A percentile compares a stretch with the other conserved stretches of the same genome.
Conservation (phyloP, 37 sponge, comb jelly and placozoan genomes). For the Amphimedon queenslandica region DNA sequence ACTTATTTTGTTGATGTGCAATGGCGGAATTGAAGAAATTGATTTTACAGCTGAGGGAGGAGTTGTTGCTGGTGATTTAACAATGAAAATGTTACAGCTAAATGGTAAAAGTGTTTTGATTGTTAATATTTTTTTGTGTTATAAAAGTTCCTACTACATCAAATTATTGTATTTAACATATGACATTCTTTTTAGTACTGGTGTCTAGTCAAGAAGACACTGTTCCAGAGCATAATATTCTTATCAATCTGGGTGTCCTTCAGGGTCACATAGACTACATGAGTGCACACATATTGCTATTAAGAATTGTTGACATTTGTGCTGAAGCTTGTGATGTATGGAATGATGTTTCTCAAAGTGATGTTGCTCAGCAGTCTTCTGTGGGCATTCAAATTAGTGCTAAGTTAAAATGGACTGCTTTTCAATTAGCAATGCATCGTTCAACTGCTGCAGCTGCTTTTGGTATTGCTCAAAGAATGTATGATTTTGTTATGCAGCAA, state of each 20-base stretch:
- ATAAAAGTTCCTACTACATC: neutral
- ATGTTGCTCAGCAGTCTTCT: neutral
- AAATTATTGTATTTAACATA: neutral
- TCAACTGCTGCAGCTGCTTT: conserved; percentile 52
- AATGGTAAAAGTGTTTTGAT: conserved; percentile 23
- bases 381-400: neutral
- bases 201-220: conserved; percentile 42
- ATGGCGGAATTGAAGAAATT: conserved; percentile 29
- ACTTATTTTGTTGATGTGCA: conserved; percentile 47
- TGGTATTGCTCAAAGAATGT: conserved; percentile 58
- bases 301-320: conserved; percentile 19
- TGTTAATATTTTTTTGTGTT: neutral
- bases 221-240: conserved; percentile 50
- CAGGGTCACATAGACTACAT: conserved; percentile 78
- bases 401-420: conserved; percentile 43
- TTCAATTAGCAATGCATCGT: conserved; percentile 55
- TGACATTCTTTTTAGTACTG: conserved; percentile 21
- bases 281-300: conserved; percentile 56
- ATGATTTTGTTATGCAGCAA: conserved; percentile 70
- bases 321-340: conserved; percentile 40
- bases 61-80: conserved; percentile 69
- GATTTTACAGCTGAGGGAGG: conserved; percentile 70
- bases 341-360: conserved; percentile 34
- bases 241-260: conserved; percentile 24
- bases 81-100: conserved; percentile 30